A percentile compares a stretch with the other conserved stretches of the same genome.
These are phyloP conservation scores for Anagyrus pseudococci DNA, from an alignment of 2,888 invertebrate species.

Conservation along the genomic window DNA sequence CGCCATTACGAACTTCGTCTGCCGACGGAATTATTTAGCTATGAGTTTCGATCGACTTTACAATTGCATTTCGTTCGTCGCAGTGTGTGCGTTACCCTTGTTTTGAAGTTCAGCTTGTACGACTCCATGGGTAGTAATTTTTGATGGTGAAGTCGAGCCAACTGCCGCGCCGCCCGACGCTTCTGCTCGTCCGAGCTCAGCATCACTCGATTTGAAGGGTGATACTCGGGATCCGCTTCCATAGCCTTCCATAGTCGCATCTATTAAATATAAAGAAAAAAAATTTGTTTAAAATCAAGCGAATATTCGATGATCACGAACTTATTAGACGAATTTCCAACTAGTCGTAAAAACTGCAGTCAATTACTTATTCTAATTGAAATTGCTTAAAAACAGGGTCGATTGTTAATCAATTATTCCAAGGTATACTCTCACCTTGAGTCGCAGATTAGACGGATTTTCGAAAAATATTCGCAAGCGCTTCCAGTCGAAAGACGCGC, in stretches of 20 bases:
- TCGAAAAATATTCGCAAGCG: slow-evolving; percentile 65
- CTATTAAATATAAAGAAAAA: slow-evolving; percentile 61
- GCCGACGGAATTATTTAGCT: slow-evolving; percentile 39
- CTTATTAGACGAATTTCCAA: no score
- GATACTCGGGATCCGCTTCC: slow-evolving; percentile 80
- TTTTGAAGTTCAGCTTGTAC: slow-evolving; percentile 69
- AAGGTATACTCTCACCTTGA: slow-evolving; percentile 65
- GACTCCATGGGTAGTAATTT: slow-evolving; percentile 71
- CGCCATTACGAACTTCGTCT: slow-evolving; percentile 78
- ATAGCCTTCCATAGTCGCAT: slow-evolving; percentile 80
- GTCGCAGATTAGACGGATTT: slow-evolving; percentile 64
- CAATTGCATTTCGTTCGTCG: background rate
- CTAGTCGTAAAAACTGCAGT: no score
- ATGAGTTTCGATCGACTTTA: background rate
- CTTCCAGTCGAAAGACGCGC: slow-evolving; percentile 68
- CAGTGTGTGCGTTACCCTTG: slow-evolving; percentile 68
- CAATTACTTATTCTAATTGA: no score
- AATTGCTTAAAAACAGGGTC: no score
- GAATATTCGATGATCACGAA: no score
- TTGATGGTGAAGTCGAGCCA: slow-evolving; percentile 72
- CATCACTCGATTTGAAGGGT: slow-evolving; percentile 66
- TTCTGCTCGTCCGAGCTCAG: slow-evolving; percentile 77
- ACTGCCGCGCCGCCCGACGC: slow-evolving; percentile 71
- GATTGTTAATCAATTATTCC: no score
- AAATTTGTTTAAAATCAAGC: slow-evolving; percentile 12